phyloP scores from a whole-genome alignment of 2,113 vertebrate species.

The Maccullochella peelii region DNA sequence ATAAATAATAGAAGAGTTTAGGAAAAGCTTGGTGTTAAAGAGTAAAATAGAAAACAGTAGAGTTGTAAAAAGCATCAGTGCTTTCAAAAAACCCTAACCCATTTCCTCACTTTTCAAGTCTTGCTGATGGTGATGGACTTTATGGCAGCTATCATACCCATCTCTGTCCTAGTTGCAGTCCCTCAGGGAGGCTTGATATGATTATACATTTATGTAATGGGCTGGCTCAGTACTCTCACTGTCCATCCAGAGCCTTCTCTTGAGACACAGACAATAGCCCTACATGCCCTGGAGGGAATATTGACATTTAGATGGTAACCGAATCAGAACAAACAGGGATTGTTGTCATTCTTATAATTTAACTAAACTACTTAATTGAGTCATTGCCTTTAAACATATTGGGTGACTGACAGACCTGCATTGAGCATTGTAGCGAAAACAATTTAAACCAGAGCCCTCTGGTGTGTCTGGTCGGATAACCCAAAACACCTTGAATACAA shows the following conservation, averaged over 20 bases:
- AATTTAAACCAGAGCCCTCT: background rate
- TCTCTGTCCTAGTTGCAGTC: background rate
- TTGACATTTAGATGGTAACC: conserved; percentile 65
- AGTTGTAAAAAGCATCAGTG: background rate
- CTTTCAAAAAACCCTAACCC: background rate
- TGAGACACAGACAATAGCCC: conserved; percentile 58
- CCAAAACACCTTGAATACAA: background rate
- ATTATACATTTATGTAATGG: conserved; percentile 54
- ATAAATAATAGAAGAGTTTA: background rate
- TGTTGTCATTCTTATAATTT: conserved; percentile 39
- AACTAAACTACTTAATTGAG: background rate
- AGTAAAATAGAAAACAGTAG: background rate
- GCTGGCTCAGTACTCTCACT: conserved; percentile 4
- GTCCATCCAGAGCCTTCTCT: conserved; percentile 8
- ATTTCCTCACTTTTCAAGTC: background rate
- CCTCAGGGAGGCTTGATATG: conserved; percentile 12
- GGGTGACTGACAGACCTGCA: background rate
- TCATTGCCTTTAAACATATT: background rate
- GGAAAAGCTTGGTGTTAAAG: background rate
- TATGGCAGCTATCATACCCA: background rate
- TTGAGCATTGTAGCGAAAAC: background rate
- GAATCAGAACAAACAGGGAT: conserved; percentile 44
- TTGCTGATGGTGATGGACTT: background rate
- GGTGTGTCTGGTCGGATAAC: background rate
- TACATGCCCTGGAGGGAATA: conserved; percentile 29